Evolutionary conservation across 2,797 vertebrate species (phyloP).

Genomic region (Caiman crocodilus): DNA sequence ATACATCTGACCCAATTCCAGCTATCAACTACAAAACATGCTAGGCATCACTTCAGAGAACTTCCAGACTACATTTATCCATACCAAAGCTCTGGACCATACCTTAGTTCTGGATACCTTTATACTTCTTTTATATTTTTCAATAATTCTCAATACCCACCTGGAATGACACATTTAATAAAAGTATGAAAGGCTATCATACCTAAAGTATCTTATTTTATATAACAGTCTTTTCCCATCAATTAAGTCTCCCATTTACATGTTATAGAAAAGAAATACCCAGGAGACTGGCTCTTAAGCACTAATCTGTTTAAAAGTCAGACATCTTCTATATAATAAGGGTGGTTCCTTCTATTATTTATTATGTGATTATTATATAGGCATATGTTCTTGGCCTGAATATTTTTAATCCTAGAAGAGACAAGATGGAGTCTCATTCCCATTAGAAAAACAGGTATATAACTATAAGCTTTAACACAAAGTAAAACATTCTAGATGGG

Average conservation of each 20-base stretch:
- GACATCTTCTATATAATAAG: conserved; percentile 29
- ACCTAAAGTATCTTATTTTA: conserved; percentile 4
- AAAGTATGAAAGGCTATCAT: conserved; percentile 24
- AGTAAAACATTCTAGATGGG: background rate
- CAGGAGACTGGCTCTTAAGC: background rate
- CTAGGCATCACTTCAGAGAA: background rate
- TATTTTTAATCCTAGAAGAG: background rate
- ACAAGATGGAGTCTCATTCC: background rate
- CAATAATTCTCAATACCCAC: conserved; percentile 31
- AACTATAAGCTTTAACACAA: accelerated
- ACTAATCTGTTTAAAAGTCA: conserved; percentile 3
- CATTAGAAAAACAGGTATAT: conserved; percentile 19
- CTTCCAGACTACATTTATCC: background rate
- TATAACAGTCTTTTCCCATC: background rate
- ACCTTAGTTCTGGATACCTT: background rate
- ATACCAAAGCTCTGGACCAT: background rate
- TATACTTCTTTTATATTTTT: background rate
- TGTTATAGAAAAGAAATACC: conserved; percentile 19
- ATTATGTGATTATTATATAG: background rate
- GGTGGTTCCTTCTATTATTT: background rate
- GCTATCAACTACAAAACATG: conserved; percentile 19
- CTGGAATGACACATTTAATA: background rate
- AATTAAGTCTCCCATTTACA: conserved; percentile 8
- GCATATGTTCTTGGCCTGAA: background rate
- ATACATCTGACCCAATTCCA: background rate